phyloP scores from a whole-genome alignment of 2,888 invertebrate species.

The Oligia fasciuncula region DNA sequence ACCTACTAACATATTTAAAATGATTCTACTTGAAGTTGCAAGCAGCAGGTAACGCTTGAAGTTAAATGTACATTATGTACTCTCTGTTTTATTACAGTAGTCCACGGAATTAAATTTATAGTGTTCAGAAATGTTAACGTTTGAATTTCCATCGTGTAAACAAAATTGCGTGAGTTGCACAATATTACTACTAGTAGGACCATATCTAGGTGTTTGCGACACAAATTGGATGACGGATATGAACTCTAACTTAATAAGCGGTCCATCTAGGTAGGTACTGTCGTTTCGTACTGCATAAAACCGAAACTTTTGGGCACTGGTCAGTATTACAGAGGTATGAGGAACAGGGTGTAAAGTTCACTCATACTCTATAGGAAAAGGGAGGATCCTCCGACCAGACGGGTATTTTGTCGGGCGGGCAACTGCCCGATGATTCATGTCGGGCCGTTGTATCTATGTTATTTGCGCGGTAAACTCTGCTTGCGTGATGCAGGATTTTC shows the following conservation, averaged over 20 bases:
- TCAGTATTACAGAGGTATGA: too few relatives aligned
- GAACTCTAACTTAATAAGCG: background rate
- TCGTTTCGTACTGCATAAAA: background rate
- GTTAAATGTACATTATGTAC: slow-evolving; percentile 42
- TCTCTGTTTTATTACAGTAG: slow-evolving; percentile 39
- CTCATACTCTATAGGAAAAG: too few relatives aligned
- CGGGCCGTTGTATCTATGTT: too few relatives aligned
- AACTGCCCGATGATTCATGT: too few relatives aligned
- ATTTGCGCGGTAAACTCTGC: too few relatives aligned
- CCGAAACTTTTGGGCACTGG: background rate
- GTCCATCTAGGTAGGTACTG: too few relatives aligned
- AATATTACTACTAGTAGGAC: background rate
- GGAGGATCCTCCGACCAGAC: too few relatives aligned
- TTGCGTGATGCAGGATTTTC: too few relatives aligned
- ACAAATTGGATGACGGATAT: slow-evolving; percentile 2
- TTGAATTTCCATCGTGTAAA: slow-evolving; percentile 32
- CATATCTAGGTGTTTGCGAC: background rate
- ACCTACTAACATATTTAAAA: slow-evolving; percentile 31
- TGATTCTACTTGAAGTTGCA: slow-evolving; percentile 31
- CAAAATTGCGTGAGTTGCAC: slow-evolving; percentile 2
- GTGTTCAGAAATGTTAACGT: slow-evolving; percentile 34
- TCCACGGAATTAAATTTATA: slow-evolving; percentile 48
- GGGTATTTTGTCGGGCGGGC: too few relatives aligned
- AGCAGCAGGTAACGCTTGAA: slow-evolving; percentile 35
- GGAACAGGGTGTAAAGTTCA: too few relatives aligned